phyloP scores from a whole-genome alignment of 2,797 vertebrate genomes.

The Scolopax rusticola region DNA sequence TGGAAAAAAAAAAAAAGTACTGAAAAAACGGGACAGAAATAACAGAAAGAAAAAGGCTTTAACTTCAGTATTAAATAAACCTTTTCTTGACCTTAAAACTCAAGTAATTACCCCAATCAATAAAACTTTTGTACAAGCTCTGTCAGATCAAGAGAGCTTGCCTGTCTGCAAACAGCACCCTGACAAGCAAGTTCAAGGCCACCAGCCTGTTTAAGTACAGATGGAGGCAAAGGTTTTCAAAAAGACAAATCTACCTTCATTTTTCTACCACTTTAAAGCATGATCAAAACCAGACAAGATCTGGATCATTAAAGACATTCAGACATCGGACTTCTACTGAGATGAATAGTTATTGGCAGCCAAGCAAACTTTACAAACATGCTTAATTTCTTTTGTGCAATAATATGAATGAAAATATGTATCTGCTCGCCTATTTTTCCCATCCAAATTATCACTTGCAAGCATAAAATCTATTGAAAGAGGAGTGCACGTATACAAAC shows the following conservation, averaged over 20 bases:
- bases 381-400: background rate
- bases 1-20: background rate
- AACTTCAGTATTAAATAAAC: constrained; percentile 60
- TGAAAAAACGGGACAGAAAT: constrained; percentile 29
- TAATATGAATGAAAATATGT: background rate
- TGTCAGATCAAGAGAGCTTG: constrained; percentile 17
- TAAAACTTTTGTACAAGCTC: constrained; percentile 49
- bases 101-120: constrained; percentile 56
- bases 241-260: background rate
- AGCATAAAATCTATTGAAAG: background rate
- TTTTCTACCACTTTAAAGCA: background rate
- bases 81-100: constrained; percentile 53
- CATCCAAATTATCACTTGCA: background rate
- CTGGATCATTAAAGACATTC: background rate
- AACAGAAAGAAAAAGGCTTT: constrained; percentile 5
- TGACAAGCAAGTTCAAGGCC: constrained; percentile 13
- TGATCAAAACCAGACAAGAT: background rate
- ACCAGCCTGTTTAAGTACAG: background rate
- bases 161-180: background rate
- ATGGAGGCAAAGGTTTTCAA: background rate
- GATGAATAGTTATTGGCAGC: background rate
- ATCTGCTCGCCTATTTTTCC: background rate
- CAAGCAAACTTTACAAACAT: background rate
- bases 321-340: background rate
- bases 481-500: background rate